These are phyloP conservation scores for Belonocnema kinseyi DNA, from an alignment of 1,140 invertebrate genomes.

Conservation along the genomic window DNA sequence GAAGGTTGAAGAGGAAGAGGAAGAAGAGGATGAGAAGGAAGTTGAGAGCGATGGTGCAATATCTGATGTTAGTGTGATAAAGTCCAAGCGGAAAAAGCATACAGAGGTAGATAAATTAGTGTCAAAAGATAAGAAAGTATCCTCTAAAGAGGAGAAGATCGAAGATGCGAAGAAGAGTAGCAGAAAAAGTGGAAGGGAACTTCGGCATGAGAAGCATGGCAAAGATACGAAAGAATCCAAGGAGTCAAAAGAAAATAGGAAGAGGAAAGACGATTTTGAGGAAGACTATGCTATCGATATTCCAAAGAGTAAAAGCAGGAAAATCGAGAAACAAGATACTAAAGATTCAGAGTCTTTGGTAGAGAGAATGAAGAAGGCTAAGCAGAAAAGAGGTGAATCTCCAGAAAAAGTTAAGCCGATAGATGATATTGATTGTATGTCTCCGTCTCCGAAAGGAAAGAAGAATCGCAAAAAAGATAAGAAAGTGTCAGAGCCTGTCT, in stretches of 20 bases:
- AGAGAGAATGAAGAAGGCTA: slow-evolving; percentile 76
- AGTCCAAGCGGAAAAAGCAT: slow-evolving; percentile 62
- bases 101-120: slow-evolving; percentile 48
- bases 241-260: slow-evolving; percentile 61
- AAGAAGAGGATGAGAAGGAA: slow-evolving; percentile 46
- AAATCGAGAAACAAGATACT: slow-evolving; percentile 67
- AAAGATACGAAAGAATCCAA: slow-evolving; percentile 49
- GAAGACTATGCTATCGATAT: slow-evolving; percentile 65
- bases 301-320: slow-evolving; percentile 68
- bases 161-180: slow-evolving; percentile 62
- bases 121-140: slow-evolving; percentile 55
- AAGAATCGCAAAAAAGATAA: slow-evolving; percentile 55
- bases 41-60: slow-evolving; percentile 61
- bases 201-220: slow-evolving; percentile 42
- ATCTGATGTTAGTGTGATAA: slow-evolving; percentile 69
- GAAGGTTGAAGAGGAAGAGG: slow-evolving; percentile 47
- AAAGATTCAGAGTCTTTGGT: slow-evolving; percentile 72
- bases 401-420: slow-evolving; percentile 70
- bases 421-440: slow-evolving; percentile 65
- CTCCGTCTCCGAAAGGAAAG: slow-evolving; percentile 60
- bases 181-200: slow-evolving; percentile 62
- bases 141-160: slow-evolving; percentile 68
- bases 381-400: slow-evolving; percentile 70
- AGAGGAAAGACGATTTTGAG: slow-evolving; percentile 70
- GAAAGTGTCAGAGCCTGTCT: slow-evolving; percentile 43